phyloP scores from a whole-genome alignment of 2,113 vertebrate species.

The Neodon shergylaensis region DNA sequence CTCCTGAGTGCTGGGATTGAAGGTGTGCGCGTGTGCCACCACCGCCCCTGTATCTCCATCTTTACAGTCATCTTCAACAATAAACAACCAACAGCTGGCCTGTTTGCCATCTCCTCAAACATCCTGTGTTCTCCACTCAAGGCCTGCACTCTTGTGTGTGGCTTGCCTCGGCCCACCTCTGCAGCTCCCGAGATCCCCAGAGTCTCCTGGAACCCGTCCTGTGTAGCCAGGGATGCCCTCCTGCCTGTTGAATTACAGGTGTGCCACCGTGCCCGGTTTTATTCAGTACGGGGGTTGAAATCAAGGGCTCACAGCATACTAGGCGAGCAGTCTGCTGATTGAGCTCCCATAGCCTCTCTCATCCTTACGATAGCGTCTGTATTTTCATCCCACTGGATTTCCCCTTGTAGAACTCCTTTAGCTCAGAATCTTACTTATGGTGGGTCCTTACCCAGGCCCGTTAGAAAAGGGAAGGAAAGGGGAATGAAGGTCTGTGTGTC shows the following conservation, averaged over 20 bases:
- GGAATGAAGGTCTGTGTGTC: neutral
- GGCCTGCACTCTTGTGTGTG: neutral
- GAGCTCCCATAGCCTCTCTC: neutral
- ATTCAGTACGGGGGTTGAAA: neutral
- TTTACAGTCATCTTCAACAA: neutral
- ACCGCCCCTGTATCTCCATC: neutral
- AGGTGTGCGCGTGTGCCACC: neutral
- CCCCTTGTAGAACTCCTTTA: neutral
- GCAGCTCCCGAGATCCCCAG: neutral
- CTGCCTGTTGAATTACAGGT: neutral
- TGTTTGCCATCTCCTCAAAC: neutral
- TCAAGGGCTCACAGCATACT: neutral
- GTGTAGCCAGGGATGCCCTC: too few relatives aligned
- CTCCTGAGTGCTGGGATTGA: neutral
- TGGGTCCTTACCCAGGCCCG: neutral
- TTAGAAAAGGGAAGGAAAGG: conserved; percentile 10
- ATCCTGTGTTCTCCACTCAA: neutral
- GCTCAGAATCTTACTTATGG: neutral
- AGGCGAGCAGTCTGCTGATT: neutral
- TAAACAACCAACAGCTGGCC: neutral
- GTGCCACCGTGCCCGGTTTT: neutral
- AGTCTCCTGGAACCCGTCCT: neutral
- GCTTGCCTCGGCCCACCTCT: neutral
- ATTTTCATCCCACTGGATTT: neutral
- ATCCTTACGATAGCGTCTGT: neutral